Conservation (phyloP, 2,113 vertebrate genomes). For the Hippocampus abdominalis region DNA sequence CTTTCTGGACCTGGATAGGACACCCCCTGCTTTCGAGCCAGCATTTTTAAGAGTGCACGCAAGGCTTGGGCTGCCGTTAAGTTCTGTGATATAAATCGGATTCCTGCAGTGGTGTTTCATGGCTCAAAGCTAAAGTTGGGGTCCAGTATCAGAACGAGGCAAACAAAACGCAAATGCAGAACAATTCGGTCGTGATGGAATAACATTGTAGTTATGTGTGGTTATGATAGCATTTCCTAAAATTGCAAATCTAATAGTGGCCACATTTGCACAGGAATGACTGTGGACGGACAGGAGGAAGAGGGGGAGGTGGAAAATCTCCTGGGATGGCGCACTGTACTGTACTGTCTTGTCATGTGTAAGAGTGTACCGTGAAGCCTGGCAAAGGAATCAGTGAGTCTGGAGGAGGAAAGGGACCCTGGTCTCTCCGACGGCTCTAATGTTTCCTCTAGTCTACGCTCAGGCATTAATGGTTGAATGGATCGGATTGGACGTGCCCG, state of each 20-base stretch:
- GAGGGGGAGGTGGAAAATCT: not conserved
- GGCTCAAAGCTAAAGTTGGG: too few species aligned
- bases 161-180: too few species aligned
- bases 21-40: too few species aligned
- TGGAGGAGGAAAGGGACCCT: slow-evolving; percentile 32
- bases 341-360: slow-evolving; percentile 38
- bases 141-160: too few species aligned
- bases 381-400: slow-evolving; percentile 22
- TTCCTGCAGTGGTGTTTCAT: too few species aligned
- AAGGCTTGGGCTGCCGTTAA: too few species aligned
- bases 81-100: too few species aligned
- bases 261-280: not conserved
- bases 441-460: slow-evolving; percentile 63
- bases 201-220: too few species aligned
- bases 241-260: not conserved
- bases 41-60: too few species aligned
- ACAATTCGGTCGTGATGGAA: too few species aligned
- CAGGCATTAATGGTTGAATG: slow-evolving; percentile 71
- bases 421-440: slow-evolving; percentile 51
- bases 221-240: not conserved
- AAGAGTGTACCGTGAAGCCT: slow-evolving; percentile 30
- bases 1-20: too few species aligned
- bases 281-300: not conserved
- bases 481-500: slow-evolving; percentile 67
- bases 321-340: slow-evolving; percentile 6